phyloP scores from a whole-genome alignment of 2,797 vertebrate species.

The Adrianichthys oophorus region DNA sequence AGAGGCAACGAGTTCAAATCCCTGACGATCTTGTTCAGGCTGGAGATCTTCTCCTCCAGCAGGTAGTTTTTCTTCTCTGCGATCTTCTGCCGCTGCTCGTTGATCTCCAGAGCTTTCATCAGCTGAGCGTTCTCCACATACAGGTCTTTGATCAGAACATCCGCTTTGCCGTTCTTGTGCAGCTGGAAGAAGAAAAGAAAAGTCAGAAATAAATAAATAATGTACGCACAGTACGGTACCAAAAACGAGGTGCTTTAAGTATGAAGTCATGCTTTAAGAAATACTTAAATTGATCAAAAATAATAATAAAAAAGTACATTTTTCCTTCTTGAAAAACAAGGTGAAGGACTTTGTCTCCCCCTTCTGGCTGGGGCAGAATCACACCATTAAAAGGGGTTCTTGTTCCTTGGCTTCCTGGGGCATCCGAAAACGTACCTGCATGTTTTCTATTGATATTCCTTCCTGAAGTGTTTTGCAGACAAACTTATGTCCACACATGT shows the following conservation, averaged over 20 bases:
- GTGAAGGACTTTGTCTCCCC: not conserved
- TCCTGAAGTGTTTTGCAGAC: too few relatives aligned
- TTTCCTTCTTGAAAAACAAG: not conserved
- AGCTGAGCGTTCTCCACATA: slow-evolving; percentile 91
- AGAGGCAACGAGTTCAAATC: slow-evolving; percentile 82
- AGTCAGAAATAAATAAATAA: too few relatives aligned
- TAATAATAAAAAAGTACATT: not conserved
- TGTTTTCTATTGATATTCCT: too few relatives aligned
- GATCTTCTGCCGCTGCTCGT: slow-evolving; percentile 85
- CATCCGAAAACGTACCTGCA: too few relatives aligned
- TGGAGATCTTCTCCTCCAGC: slow-evolving; percentile 93
- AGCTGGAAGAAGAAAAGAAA: slow-evolving; percentile 70
- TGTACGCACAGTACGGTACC: too few relatives aligned
- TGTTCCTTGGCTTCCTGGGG: too few relatives aligned
- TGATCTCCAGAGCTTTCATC: slow-evolving; percentile 87
- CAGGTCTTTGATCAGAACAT: slow-evolving; percentile 86
- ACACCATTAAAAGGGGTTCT: not conserved
- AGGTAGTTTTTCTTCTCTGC: slow-evolving; percentile 93
- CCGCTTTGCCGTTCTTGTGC: slow-evolving; percentile 85
- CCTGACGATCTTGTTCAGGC: slow-evolving; percentile 87
- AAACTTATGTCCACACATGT: too few relatives aligned
- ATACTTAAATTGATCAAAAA: not conserved
- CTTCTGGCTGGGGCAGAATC: not conserved
- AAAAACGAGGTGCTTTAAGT: too few relatives aligned
- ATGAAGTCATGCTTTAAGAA: not conserved